These are phyloP conservation scores for Eulemur mongoz DNA, from an alignment of 2,797 vertebrate genomes.

Conservation along the genomic window DNA sequence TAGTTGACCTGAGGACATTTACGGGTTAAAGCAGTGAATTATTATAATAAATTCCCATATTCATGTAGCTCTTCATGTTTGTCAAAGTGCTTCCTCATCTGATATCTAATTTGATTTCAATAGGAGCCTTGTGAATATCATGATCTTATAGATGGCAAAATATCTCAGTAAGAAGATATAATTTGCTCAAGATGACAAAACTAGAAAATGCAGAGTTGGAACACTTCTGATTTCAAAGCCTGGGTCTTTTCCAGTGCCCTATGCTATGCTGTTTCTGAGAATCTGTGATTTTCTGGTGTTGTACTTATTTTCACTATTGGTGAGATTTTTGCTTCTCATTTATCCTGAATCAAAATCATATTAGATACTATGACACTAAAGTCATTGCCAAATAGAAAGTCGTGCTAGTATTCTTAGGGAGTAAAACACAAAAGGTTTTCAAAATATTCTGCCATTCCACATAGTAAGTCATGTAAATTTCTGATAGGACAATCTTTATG, in stretches of 20 bases:
- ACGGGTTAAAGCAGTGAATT: conserved; percentile 2
- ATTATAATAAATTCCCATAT: background rate
- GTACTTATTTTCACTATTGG: conserved; percentile 2
- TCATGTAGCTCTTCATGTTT: background rate
- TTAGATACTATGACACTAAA: conserved; percentile 10
- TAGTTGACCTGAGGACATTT: background rate
- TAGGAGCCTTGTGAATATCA: conserved; percentile 2
- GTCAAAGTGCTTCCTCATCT: background rate
- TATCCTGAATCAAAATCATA: conserved; percentile 1
- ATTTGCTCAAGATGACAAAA: background rate
- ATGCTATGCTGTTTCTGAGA: conserved; percentile 35
- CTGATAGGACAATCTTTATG: background rate
- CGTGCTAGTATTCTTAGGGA: background rate
- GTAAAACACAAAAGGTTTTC: background rate
- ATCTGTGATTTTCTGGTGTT: conserved; percentile 52
- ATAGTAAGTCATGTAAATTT: background rate
- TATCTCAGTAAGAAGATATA: background rate
- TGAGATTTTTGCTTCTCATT: conserved; percentile 66
- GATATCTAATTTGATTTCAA: background rate
- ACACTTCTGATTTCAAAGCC: background rate
- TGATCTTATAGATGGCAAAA: conserved; percentile 43
- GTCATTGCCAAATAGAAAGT: background rate
- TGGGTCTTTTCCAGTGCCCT: background rate
- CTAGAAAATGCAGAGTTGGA: background rate
- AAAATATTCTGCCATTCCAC: background rate